These are phyloP conservation scores for Semaprochilodus insignis DNA, from an alignment of 2,797 vertebrate genomes.

Conservation along the genomic window DNA sequence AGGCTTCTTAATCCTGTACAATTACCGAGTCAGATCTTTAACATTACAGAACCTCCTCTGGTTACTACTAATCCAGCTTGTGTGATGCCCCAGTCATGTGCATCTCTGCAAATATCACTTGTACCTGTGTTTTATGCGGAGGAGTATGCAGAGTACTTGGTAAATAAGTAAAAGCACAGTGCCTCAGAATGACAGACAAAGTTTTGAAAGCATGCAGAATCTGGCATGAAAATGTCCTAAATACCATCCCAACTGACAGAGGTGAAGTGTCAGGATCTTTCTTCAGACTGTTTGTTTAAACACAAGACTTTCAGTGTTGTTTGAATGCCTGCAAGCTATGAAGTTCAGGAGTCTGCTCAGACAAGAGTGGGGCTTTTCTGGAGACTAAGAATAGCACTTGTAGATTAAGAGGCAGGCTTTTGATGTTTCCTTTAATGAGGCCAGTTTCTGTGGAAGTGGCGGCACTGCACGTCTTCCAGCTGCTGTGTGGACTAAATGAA, in stretches of 20 bases:
- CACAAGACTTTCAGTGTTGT: background rate
- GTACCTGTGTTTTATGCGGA: background rate
- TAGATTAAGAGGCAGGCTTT: conserved; percentile 49
- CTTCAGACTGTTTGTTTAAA: conserved; percentile 22
- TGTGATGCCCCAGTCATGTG: background rate
- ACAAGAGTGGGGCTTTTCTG: conserved; percentile 22
- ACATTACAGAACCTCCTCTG: background rate
- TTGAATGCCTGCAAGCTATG: background rate
- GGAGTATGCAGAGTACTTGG: background rate
- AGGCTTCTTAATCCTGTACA: background rate
- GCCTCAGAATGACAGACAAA: background rate
- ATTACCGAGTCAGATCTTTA: background rate
- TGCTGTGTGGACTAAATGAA: conserved; percentile 8
- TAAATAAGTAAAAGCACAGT: background rate
- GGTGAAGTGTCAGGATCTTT: conserved; percentile 12
- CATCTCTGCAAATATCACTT: background rate
- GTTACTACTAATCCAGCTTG: background rate
- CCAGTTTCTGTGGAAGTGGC: conserved; percentile 32
- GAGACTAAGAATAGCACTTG: conserved; percentile 23
- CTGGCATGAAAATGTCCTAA: conserved; percentile 2
- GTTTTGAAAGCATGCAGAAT: background rate
- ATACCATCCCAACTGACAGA: background rate
- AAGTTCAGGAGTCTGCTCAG: background rate
- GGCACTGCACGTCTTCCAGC: background rate
- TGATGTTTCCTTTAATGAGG: conserved; percentile 55